Conservation (phyloP, 2,797 vertebrate species). For the Helicolenus hilgendorfi region DNA sequence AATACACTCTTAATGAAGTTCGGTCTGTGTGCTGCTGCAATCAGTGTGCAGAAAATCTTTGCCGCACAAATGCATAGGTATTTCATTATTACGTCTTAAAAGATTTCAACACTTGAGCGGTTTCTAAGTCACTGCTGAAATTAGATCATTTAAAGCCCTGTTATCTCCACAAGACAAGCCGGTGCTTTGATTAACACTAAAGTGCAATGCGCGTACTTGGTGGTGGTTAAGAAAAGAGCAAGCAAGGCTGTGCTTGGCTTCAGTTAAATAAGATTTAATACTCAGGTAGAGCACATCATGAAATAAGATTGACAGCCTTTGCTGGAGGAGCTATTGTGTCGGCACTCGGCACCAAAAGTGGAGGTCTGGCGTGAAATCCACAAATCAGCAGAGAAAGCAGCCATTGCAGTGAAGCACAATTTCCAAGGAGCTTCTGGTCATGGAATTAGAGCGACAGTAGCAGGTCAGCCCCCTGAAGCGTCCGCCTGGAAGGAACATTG, state of each 20-base stretch:
- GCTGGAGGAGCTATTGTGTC: neutral
- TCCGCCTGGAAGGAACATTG: neutral
- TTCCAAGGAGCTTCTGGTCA: constrained; percentile 16
- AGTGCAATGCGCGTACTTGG: constrained; percentile 21
- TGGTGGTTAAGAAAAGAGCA: neutral
- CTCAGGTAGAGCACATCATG: constrained; percentile 12
- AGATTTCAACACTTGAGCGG: constrained; percentile 70
- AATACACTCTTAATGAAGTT: neutral
- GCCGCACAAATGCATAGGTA: constrained; percentile 17
- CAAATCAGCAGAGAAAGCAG: constrained; percentile 16
- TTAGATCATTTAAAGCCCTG: constrained; percentile 55
- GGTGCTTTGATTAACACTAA: constrained; percentile 22
- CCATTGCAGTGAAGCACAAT: neutral
- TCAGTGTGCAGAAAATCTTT: constrained; percentile 20
- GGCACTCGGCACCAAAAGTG: too few relatives aligned
- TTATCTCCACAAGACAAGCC: constrained; percentile 33
- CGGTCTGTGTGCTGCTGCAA: neutral
- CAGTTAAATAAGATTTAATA: constrained; percentile 2
- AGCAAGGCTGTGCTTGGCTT: neutral
- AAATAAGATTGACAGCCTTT: constrained; percentile 14
- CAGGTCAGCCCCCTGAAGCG: constrained; percentile 31
- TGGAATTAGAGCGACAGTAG: constrained; percentile 32
- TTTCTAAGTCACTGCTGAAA: constrained; percentile 49
- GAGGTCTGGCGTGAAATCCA: constrained; percentile 12
- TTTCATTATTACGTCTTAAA: constrained; percentile 67